Evolutionary conservation across 2,888 invertebrate species (phyloP), one percentile per base, ranked within the genome.

Genomic region (Mongoloraphidia duomilia): DNA sequence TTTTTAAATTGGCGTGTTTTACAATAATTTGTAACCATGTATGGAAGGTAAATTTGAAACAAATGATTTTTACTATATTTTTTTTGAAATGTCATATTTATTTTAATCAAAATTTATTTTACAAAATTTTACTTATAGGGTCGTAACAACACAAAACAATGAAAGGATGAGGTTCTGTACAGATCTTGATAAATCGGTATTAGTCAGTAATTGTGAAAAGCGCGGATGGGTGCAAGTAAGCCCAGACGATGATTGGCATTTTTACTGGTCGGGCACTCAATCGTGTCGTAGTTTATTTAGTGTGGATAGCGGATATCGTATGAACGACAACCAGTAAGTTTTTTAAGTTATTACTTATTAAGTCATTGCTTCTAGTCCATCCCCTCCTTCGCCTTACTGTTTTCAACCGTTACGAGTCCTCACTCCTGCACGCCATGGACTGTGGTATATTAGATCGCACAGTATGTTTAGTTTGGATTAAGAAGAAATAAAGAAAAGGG

Each of bases 171-270:
- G 76, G 10, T 83, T 79, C 65, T 86, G 85, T 60, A 87, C 88
- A n/a, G 91, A 92, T 66, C 76, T 92, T 61, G 95, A 95, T 61
- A 94, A 93, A 66, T 93, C 92, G 17, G 93, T 94, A 9, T 77
- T 95, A 50, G 77, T 90, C 46, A 86, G 84, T 57, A 95, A 92
- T 68, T 94, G 94, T 63, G 90, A 93, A 58, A 86, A 90, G 60
- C 75, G 93, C 47, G 91, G 91, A 10, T 95, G 95, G 94, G 68
- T 75, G 9, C 84, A 86, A 65, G 93, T 90, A 1, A 80, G 81
- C 1, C 82, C 88, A 0, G 91, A 93, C 57, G 93, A 92, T 61
- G 90, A 93, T 59, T 95, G 94, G 94, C 92, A 95, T 65, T 84
- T 94, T 63, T 95, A 95, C 65, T 95, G 94, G 93, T 88, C 93